Evolutionary conservation across 2,888 invertebrate species (phyloP), one percentile per base, ranked within the genome.

Genomic region (Diarsia dahlii): DNA sequence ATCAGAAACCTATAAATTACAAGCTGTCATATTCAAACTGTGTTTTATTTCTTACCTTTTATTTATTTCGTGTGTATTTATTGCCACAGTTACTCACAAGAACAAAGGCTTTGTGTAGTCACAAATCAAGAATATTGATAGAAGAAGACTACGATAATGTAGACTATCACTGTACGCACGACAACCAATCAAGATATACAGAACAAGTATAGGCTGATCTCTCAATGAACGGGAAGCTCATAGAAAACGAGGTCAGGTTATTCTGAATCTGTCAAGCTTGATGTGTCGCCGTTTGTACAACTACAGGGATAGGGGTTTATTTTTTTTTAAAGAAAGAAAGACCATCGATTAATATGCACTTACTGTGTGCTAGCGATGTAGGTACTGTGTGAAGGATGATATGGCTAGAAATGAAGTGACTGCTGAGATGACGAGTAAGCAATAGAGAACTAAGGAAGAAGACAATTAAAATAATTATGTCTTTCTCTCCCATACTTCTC

Each of bases 1-100:
- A 72, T 81, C 83, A 34, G 34, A 60, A 71, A 54, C 68, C 20
- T 58, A 77, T 80, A 69, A 77, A 82, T 68, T 54, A 82, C 58
- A 48, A 58, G 63, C 67, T 64, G 65, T 67, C 70, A 48, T 64
- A 48, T 71, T 46, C 54, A 62, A 48, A 56, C 15, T 15, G n/a
- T 54, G 23, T 82, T 58, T 65, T 75, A 69, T 79, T 74, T 65
- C 23, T 34, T 60, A 64, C 50, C 20, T 23, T 64, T 45, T 68
- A 58, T 81, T 68, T 74, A 48, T 81, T 79, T 63, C 13, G 15
- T 48, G 8, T 54, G 15, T 62, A 58, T 78, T 18, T 64, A 58
- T 18, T 72, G 3, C 2, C 0, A 0, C 15, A 34, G 3, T n/a
- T 54, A n/a, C 45, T 67, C 13, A n/a, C 3, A 54, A 48, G 54